Evolutionary conservation across 2,888 invertebrate species (phyloP).

Genomic region (Drepana falcataria): DNA sequence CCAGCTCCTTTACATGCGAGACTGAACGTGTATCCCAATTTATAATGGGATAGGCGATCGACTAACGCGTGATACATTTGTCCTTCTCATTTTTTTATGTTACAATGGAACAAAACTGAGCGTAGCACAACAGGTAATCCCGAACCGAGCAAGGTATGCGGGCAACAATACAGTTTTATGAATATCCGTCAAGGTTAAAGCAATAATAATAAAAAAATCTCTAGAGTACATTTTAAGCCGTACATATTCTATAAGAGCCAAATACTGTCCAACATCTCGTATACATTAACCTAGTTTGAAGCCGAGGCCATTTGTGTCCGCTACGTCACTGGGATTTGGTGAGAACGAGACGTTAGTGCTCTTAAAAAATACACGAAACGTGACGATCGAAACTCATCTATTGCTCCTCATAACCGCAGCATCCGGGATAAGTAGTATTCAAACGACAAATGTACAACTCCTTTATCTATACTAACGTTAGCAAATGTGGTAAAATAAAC

Average conservation of each 20-base stretch:
- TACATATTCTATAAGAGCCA: conserved; percentile 43
- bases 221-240: conserved; percentile 30
- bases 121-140: conserved; percentile 21
- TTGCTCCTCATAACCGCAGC: conserved; percentile 5
- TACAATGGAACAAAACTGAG: conserved; percentile 24
- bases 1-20: conserved; percentile 16
- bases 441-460: conserved; percentile 8
- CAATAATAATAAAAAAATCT: conserved; percentile 27
- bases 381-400: conserved; percentile 1
- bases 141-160: conserved; percentile 23
- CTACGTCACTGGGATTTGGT: conserved; percentile 42
- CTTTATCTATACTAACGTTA: conserved; percentile 16
- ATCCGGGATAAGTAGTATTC: conserved; percentile 10
- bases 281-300: conserved; percentile 68
- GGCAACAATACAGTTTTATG: conserved; percentile 30
- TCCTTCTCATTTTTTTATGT: conserved; percentile 4
- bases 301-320: conserved; percentile 49
- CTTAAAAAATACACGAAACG: conserved; percentile 7
- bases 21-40: not conserved
- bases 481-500: conserved; percentile 21
- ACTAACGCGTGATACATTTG: not conserved
- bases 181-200: conserved; percentile 52
- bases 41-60: not conserved
- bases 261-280: conserved; percentile 58
- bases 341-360: conserved; percentile 13